Evolutionary conservation across 2,113 vertebrate species (phyloP).

Genomic region (Mugil cephalus): DNA sequence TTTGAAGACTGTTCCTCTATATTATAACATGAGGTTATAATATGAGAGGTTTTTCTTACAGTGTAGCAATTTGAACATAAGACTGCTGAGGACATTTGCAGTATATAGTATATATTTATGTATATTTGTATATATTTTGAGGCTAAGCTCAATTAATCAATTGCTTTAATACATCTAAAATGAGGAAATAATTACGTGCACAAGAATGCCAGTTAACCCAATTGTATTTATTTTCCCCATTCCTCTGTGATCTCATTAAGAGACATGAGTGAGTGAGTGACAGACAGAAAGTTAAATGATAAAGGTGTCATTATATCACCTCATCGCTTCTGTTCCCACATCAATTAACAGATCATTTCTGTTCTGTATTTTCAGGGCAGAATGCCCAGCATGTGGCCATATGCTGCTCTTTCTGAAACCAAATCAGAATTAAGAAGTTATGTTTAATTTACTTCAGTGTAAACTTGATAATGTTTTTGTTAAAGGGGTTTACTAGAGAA

Average conservation of each 20-base stretch:
- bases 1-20: no score
- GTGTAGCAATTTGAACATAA: no score
- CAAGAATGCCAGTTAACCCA: slow-evolving; percentile 46
- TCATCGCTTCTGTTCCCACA: slow-evolving; percentile 61
- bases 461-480: no score
- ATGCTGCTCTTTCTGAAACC: slow-evolving; percentile 50
- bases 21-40: no score
- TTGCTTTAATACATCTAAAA: slow-evolving; percentile 61
- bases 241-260: slow-evolving; percentile 50
- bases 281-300: slow-evolving; percentile 68
- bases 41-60: no score
- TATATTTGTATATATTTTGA: no score
- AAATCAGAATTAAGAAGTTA: no score
- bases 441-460: background rate
- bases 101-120: no score
- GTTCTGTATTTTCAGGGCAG: slow-evolving; percentile 18
- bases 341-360: slow-evolving; percentile 74
- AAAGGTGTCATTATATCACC: slow-evolving; percentile 68
- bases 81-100: no score
- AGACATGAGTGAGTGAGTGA: slow-evolving; percentile 51
- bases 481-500: no score
- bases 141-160: no score
- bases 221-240: background rate
- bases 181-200: slow-evolving; percentile 59
- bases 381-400: slow-evolving; percentile 50